These are phyloP conservation scores for Eriocheir sinensis DNA, from an alignment of 1,140 invertebrate species.

Conservation along the genomic window DNA sequence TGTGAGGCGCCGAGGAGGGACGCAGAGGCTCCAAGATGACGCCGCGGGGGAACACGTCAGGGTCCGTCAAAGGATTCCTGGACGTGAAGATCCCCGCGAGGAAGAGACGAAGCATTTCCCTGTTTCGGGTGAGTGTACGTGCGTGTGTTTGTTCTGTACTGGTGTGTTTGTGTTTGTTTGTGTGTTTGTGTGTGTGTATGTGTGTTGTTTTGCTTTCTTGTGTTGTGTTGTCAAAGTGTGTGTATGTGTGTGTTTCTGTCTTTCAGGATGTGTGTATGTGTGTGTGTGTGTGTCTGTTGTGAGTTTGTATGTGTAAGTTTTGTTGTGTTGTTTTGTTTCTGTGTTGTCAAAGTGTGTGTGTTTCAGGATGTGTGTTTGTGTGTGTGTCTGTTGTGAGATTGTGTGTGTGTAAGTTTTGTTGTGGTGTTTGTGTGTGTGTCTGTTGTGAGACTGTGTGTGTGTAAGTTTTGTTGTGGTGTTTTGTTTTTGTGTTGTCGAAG, in stretches of 20 bases:
- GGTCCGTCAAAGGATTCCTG: conserved; percentile 70
- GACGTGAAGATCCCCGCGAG: conserved; percentile 72
- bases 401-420: too few species aligned
- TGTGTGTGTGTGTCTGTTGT: not conserved
- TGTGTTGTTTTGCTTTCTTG: not conserved
- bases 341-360: too few species aligned
- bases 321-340: too few species aligned
- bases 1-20: not conserved
- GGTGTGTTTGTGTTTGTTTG: not conserved
- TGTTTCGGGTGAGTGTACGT: conserved; percentile 60
- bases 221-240: not conserved
- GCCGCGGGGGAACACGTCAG: conserved; percentile 47
- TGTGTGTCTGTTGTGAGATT: too few species aligned
- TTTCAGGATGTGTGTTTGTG: too few species aligned
- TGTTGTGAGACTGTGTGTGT: too few species aligned
- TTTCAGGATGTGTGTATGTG: not conserved
- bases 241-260: too few species aligned
- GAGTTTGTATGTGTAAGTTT: not conserved
- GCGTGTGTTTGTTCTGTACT: not conserved
- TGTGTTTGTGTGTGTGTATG: not conserved
- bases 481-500: too few species aligned
- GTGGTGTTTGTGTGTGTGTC: too few species aligned
- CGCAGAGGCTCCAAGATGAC: conserved; percentile 36
- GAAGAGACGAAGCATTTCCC: conserved; percentile 67
- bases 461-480: too few species aligned